Evolutionary conservation across 2,797 vertebrate species (phyloP).

Genomic region (Helarctos malayanus): DNA sequence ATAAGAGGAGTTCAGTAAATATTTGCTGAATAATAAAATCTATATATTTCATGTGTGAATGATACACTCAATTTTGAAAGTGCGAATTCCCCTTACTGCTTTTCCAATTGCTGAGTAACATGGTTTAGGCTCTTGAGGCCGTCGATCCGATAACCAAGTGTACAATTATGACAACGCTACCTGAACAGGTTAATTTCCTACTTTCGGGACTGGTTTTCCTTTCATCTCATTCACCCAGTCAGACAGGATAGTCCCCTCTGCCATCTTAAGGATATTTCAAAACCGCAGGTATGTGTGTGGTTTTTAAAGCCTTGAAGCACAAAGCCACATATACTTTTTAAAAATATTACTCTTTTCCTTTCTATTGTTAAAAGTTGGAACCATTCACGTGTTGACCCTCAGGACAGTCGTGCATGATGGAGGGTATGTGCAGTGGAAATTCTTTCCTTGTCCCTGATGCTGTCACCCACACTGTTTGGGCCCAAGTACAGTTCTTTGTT

Average conservation of each 20-base stretch:
- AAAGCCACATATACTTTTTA: slow-evolving; percentile 72
- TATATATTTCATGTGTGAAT: background rate
- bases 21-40: background rate
- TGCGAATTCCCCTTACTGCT: background rate
- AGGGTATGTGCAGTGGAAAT: slow-evolving; percentile 60
- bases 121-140: background rate
- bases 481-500: slow-evolving; percentile 69
- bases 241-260: slow-evolving; percentile 55
- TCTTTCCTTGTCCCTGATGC: slow-evolving; percentile 26
- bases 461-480: slow-evolving; percentile 32
- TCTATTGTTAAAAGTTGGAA: slow-evolving; percentile 81
- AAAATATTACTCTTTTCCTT: slow-evolving; percentile 80
- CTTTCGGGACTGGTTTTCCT: slow-evolving; percentile 56
- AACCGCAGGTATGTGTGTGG: slow-evolving; percentile 82
- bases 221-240: slow-evolving; percentile 70
- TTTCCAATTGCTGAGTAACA: background rate
- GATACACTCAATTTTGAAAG: slow-evolving; percentile 6
- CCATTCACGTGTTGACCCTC: slow-evolving; percentile 70
- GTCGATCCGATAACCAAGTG: background rate
- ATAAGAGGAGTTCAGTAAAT: background rate
- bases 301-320: slow-evolving; percentile 75
- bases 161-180: slow-evolving; percentile 25
- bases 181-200: slow-evolving; percentile 71
- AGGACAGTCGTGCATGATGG: slow-evolving; percentile 49
- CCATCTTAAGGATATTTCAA: slow-evolving; percentile 76